Evolutionary conservation across 2,113 vertebrate genomes (phyloP).

Genomic region (Pipa parva): DNA sequence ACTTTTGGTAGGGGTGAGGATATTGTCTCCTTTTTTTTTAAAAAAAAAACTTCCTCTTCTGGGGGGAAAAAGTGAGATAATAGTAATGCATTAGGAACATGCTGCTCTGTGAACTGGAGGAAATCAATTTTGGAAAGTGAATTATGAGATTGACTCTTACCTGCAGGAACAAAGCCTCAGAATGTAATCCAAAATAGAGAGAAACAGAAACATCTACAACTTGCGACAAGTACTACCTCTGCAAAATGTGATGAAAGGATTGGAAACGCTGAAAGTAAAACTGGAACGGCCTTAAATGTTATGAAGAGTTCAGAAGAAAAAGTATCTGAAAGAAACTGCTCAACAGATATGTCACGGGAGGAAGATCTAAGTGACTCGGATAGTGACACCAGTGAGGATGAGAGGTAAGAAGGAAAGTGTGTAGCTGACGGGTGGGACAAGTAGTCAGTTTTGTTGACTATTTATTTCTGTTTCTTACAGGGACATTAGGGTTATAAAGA

Average conservation of each 20-base stretch:
- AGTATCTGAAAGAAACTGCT: not conserved
- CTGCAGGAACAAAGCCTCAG: not conserved
- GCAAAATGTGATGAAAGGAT: not conserved
- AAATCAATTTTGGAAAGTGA: too few relatives aligned
- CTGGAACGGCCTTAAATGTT: not conserved
- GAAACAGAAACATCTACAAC: not conserved
- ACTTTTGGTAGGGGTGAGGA: too few relatives aligned
- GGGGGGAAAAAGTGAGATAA: too few relatives aligned
- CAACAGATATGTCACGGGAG: constrained; percentile 1
- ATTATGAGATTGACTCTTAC: not conserved
- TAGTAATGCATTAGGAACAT: too few relatives aligned
- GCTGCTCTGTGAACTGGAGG: too few relatives aligned
- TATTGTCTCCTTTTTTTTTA: too few relatives aligned
- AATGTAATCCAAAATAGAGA: not conserved
- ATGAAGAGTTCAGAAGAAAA: not conserved
- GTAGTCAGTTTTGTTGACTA: not conserved
- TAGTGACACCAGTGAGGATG: constrained; percentile 72
- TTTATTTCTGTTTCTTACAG: constrained; percentile 47
- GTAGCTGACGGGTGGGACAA: not conserved
- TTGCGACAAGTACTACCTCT: not conserved
- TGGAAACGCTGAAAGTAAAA: accelerated
- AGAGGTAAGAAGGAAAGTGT: constrained; percentile 56
- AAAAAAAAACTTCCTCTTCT: too few relatives aligned
- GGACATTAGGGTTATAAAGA: constrained; percentile 61
- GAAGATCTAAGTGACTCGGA: constrained; percentile 56